Percentiles rank a stretch among this genome's conserved stretches.
These are phyloP conservation scores for Notolabrus celidotus DNA, from an alignment of 2,797 vertebrate species.

Conservation along the genomic window DNA sequence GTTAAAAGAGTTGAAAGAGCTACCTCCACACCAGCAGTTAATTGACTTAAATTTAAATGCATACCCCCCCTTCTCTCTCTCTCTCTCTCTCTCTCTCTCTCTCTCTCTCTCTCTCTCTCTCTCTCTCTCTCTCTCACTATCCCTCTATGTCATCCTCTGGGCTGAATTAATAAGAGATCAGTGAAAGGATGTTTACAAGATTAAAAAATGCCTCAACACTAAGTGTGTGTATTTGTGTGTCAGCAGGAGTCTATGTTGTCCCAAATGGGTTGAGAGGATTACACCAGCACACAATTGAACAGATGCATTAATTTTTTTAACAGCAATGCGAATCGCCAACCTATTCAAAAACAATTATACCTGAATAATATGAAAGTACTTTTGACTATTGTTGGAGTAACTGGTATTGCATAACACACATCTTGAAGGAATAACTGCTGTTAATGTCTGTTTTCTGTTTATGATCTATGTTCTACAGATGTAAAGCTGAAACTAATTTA, in stretches of 20 bases:
- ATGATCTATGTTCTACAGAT: conserved; percentile 9
- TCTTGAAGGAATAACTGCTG: background rate
- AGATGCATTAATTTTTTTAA: conserved; percentile 31
- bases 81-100: background rate
- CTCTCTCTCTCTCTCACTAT: conserved; percentile 7
- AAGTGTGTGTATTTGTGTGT: conserved; percentile 52
- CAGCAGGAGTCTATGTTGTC: conserved; percentile 48
- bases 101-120: background rate
- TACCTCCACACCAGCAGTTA: conserved; percentile 46
- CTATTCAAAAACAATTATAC: conserved; percentile 17
- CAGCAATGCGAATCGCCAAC: background rate
- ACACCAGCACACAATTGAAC: conserved; percentile 42
- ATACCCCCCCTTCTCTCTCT: background rate
- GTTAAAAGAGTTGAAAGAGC: conserved; percentile 37
- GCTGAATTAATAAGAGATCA: conserved; percentile 78
- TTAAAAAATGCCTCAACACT: conserved; percentile 73
- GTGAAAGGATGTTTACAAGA: conserved; percentile 78
- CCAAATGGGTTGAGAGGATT: conserved; percentile 55
- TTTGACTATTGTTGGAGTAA: background rate
- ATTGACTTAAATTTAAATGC: conserved; percentile 63
- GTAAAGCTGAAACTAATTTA: conserved; percentile 5
- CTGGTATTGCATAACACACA: conserved; percentile 1
- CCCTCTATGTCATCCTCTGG: conserved; percentile 58
- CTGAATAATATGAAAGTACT: conserved; percentile 7
- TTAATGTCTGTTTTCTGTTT: background rate